These are phyloP conservation scores for Thereva nobilitata DNA, from an alignment of 2,888 invertebrate species.

Conservation along the genomic window DNA sequence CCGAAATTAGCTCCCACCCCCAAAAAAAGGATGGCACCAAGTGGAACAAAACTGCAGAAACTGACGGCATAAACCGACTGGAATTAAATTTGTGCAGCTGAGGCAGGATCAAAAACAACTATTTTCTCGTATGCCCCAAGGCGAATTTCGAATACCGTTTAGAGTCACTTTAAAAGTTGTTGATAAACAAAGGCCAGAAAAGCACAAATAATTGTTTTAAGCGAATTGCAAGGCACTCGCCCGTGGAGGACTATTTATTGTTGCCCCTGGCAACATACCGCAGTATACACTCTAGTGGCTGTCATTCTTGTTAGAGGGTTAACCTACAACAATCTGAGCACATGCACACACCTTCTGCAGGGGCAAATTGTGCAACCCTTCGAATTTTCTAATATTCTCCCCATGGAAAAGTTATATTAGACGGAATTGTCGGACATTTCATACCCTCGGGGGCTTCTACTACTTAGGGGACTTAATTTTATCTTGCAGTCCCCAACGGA, in stretches of 20 bases:
- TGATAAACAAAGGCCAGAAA: too few species aligned
- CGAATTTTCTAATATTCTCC: conserved; percentile 10
- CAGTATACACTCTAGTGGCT: conserved; percentile 1
- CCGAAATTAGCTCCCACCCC: too few species aligned
- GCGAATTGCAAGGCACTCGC: conserved; percentile 28
- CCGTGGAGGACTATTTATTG: conserved; percentile 24
- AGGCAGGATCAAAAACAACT: too few species aligned
- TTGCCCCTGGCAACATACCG: conserved; percentile 17
- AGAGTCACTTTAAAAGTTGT: too few species aligned
- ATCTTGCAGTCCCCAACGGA: not conserved
- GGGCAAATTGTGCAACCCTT: not conserved
- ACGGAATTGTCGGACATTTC: conserved; percentile 11
- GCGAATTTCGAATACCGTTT: too few species aligned
- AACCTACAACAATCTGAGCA: conserved; percentile 16
- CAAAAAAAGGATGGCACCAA: too few species aligned
- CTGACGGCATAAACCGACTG: too few species aligned
- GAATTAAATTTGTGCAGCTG: too few species aligned
- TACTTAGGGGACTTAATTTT: conserved; percentile 2
- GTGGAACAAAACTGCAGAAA: too few species aligned
- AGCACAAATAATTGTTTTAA: conserved; percentile 23
- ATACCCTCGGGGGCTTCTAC: conserved; percentile 13
- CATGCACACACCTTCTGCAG: conserved; percentile 3
- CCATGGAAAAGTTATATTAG: conserved; percentile 9
- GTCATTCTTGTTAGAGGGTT: conserved; percentile 6
- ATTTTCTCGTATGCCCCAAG: too few species aligned